Conservation (phyloP, 2,113 vertebrate genomes). For the Todiramphus saurophagus region DNA sequence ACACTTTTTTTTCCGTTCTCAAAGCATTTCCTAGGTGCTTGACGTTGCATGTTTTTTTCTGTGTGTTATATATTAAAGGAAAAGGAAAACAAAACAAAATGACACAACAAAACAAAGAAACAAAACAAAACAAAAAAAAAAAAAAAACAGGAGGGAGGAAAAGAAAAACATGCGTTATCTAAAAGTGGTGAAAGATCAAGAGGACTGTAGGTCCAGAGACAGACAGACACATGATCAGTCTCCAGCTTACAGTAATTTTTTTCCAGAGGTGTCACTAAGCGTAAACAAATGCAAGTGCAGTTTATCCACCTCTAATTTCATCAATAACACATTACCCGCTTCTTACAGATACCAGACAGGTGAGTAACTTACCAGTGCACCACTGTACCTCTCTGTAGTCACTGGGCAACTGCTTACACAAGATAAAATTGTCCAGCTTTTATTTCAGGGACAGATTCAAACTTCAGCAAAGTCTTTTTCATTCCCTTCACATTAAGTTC, state of each 20-base stretch:
- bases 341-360: slow-evolving; percentile 6
- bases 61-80: neutral
- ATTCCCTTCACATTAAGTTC: neutral
- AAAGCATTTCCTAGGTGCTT: neutral
- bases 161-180: neutral
- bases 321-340: neutral
- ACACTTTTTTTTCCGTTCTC: neutral
- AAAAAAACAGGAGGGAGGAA: neutral
- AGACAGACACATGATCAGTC: neutral
- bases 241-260: neutral
- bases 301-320: neutral
- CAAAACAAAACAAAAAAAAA: neutral
- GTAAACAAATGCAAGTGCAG: slow-evolving; percentile 3
- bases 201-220: neutral
- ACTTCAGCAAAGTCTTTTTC: neutral
- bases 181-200: neutral
- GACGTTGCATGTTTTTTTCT: neutral
- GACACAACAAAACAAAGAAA: neutral
- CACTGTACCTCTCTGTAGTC: neutral
- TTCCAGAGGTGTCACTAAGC: neutral
- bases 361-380: neutral
- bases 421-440: neutral
- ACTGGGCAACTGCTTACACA: neutral
- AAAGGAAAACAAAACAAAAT: neutral
- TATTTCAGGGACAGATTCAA: neutral